A percentile compares a stretch with the other conserved stretches of the same genome.
Evolutionary conservation across 2,888 invertebrate genomes (phyloP).

Genomic region (Dilophus febrilis): DNA sequence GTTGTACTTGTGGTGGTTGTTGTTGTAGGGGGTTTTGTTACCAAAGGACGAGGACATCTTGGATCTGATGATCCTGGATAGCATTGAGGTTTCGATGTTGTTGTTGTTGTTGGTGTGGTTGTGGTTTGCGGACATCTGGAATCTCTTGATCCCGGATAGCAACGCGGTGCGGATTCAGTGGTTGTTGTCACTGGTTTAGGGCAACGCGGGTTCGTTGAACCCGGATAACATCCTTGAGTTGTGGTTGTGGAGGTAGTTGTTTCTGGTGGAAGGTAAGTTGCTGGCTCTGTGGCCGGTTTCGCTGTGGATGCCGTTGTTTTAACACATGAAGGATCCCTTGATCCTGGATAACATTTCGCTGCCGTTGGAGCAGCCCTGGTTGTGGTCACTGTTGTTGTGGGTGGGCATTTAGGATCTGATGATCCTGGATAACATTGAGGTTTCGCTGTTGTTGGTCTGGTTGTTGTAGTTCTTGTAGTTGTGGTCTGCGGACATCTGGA

Average conservation of each 20-base stretch:
- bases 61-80: slow-evolving; percentile 24
- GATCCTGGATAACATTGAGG: slow-evolving; percentile 24
- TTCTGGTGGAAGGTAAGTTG: slow-evolving; percentile 10
- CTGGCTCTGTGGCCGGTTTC: slow-evolving; percentile 11
- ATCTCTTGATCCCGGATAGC: slow-evolving; percentile 15
- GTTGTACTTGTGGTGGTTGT: slow-evolving; percentile 12
- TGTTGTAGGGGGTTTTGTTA: slow-evolving; percentile 16
- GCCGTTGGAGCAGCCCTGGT: slow-evolving; percentile 16
- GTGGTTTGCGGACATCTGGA: slow-evolving; percentile 13
- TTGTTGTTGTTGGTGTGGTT: slow-evolving; percentile 15
- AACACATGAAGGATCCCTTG: slow-evolving; percentile 19
- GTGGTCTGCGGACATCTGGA: slow-evolving; percentile 19
- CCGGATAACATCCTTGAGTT: slow-evolving; percentile 23
- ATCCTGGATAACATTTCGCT: slow-evolving; percentile 22
- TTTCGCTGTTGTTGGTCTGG: slow-evolving; percentile 22
- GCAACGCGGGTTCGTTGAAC: slow-evolving; percentile 22
- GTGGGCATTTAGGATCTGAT: slow-evolving; percentile 27
- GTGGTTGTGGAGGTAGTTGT: slow-evolving; percentile 13
- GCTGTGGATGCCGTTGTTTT: slow-evolving; percentile 9
- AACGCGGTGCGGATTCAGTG: slow-evolving; percentile 18
- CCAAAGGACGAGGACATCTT: slow-evolving; percentile 19
- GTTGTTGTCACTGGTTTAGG: slow-evolving; percentile 15
- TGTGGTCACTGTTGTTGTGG: slow-evolving; percentile 18
- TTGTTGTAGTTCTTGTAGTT: too few species aligned
- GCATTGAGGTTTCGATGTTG: slow-evolving; percentile 22